Evolutionary conservation across 2,888 invertebrate genomes (phyloP).

Genomic region (Cabera pusaria): DNA sequence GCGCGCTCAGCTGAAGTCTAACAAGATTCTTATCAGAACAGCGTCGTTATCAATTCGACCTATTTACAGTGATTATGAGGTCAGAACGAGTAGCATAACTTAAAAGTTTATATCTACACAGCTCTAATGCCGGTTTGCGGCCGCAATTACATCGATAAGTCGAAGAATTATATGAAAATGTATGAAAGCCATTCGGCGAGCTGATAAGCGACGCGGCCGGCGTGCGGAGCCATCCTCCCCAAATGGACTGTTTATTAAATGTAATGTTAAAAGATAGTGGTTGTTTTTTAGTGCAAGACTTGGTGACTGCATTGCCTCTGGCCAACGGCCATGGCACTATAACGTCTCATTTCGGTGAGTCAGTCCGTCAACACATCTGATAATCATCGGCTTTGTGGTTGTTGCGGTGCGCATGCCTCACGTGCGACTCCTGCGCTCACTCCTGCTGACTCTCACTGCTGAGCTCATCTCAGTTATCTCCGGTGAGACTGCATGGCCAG

Average conservation of each 20-base stretch:
- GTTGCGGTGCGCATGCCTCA: slow-evolving; percentile 74
- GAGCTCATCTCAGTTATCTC: slow-evolving; percentile 11
- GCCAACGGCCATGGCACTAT: slow-evolving; percentile 83
- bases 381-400: slow-evolving; percentile 79
- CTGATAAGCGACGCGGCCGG: slow-evolving; percentile 47
- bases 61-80: slow-evolving; percentile 66
- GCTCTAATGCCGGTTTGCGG: slow-evolving; percentile 38
- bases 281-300: slow-evolving; percentile 84
- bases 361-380: slow-evolving; percentile 69
- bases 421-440: slow-evolving; percentile 58
- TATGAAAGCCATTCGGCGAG: slow-evolving; percentile 40
- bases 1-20: slow-evolving; percentile 58
- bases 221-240: slow-evolving; percentile 27
- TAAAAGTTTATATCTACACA: slow-evolving; percentile 37
- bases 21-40: slow-evolving; percentile 77
- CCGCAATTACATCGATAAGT: slow-evolving; percentile 46
- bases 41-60: slow-evolving; percentile 74
- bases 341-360: slow-evolving; percentile 83
- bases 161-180: slow-evolving; percentile 39
- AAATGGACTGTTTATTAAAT: slow-evolving; percentile 52
- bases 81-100: slow-evolving; percentile 52
- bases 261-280: slow-evolving; percentile 79
- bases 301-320: slow-evolving; percentile 83
- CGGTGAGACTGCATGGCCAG: too few relatives aligned
- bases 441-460: slow-evolving; percentile 43